phyloP scores from a whole-genome alignment of 2,888 invertebrate species.

The Bombylius major region DNA sequence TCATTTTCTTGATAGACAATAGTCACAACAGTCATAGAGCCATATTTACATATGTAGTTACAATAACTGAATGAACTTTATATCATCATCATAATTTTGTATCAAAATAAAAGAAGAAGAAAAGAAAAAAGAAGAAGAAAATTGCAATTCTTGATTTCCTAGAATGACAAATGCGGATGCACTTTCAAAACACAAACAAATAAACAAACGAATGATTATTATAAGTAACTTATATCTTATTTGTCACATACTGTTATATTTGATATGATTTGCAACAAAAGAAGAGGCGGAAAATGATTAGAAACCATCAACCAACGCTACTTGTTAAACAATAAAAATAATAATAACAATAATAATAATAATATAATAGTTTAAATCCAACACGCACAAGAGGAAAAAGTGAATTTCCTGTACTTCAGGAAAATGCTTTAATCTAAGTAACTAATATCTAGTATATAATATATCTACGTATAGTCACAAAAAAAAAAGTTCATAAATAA shows the following conservation, averaged over 20 bases:
- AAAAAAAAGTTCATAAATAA: no score
- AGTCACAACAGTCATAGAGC: no score
- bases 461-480: no score
- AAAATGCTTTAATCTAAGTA: not conserved
- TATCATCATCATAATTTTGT: no score
- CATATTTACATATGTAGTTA: no score
- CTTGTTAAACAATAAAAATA: not conserved
- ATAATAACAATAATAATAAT: no score
- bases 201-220: not conserved
- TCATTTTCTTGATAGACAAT: no score
- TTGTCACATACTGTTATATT: not conserved
- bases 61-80: no score
- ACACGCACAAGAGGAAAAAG: not conserved
- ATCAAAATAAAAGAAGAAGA: no score
- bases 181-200: slow-evolving; percentile 1
- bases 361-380: no score
- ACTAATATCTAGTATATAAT: no score
- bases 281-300: not conserved
- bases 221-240: not conserved
- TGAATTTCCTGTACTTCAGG: not conserved
- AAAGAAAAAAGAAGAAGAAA: no score
- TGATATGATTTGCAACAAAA: not conserved
- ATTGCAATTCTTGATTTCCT: slow-evolving; percentile 5
- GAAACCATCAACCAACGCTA: not conserved
- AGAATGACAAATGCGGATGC: slow-evolving; percentile 9